Evolutionary conservation across 1,140 invertebrate species (phyloP).

Genomic region (Holcopasites calliopsidis): DNA sequence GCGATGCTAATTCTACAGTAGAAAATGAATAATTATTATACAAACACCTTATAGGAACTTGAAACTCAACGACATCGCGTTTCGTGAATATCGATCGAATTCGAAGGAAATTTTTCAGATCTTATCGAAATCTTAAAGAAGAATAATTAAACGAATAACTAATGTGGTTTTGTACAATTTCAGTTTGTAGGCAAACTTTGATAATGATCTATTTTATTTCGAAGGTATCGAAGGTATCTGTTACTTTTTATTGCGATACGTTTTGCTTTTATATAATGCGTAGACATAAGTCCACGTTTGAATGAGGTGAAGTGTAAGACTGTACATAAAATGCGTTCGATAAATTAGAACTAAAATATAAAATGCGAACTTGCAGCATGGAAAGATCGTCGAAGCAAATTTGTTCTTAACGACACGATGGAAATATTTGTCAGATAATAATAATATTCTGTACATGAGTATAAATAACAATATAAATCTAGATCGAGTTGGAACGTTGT

Average conservation of each 20-base stretch:
- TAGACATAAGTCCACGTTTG: background rate
- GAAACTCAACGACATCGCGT: conserved; percentile 49
- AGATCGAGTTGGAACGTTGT: background rate
- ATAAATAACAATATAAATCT: conserved; percentile 17
- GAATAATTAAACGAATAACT: too few species aligned
- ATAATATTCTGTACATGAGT: conserved; percentile 36
- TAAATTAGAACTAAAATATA: conserved; percentile 34
- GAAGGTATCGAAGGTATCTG: too few species aligned
- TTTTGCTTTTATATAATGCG: conserved; percentile 16
- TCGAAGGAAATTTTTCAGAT: background rate
- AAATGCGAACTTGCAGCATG: conserved; percentile 9
- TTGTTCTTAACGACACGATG: background rate
- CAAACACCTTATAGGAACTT: conserved; percentile 59
- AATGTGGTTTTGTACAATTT: too few species aligned
- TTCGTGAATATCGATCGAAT: conserved; percentile 9
- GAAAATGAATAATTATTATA: conserved; percentile 53
- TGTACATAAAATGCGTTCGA: conserved; percentile 29
- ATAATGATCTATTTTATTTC: conserved; percentile 20
- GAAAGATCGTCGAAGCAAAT: conserved; percentile 11
- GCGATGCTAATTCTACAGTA: conserved; percentile 28
- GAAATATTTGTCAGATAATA: conserved; percentile 9
- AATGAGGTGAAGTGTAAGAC: background rate
- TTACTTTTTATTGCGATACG: background rate
- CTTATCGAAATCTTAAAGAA: background rate
- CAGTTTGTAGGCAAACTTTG: conserved; percentile 2